Base-by-base conservation (phyloP, 2,797 vertebrate genomes). In the Siniperca undulata region DNA sequence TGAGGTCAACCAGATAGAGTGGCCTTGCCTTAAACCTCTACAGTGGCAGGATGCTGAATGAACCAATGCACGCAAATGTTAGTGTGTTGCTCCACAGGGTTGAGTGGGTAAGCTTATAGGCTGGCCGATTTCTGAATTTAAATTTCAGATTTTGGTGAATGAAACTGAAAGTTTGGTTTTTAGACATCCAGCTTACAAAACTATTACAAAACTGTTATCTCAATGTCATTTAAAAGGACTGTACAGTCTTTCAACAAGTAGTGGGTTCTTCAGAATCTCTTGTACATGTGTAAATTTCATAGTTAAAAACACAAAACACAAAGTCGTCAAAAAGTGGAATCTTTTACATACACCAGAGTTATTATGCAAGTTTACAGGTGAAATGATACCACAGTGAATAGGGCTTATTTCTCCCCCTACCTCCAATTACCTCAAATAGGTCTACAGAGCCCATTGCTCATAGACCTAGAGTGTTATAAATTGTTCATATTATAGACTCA, bases 401-500 rank as follows among this genome's bases (percentile, higher is more conserved):
- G 1, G 42, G 10, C 24, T 74, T 7, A 61, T 59, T 64, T 69
- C 52, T 24, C 11, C 22, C 38, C 7, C 17, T 8, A 12, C 24
- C 34, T 74, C 46, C 58, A 83, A 16, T 76, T 52, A 30, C 58
- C 7, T 80, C 34, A 68, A 78, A 61, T 74, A 30, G 48, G 24
- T 42, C 53, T 55, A 48, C 11, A 77, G 36, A 82, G 46, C 8
- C 50, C 9, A 9, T 59, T 27, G 66, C 17, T 56, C 27, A 68
- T 9, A 70, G 40, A 55, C 22, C 24, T 46, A 30, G 16, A 65
- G n/a, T 50, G 27, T 24, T 79, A 42, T 44, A 78, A 83, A 50
- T 70, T 77, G 34, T 79, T 79, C 50, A 52, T 66, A 69, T 65
- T 55, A 86, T 38, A 76, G 62, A 80, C 48, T 48, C 73, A 59